Base-by-base conservation (phyloP, 2,113 vertebrate species). In the Pelecanoides urinatrix region DNA sequence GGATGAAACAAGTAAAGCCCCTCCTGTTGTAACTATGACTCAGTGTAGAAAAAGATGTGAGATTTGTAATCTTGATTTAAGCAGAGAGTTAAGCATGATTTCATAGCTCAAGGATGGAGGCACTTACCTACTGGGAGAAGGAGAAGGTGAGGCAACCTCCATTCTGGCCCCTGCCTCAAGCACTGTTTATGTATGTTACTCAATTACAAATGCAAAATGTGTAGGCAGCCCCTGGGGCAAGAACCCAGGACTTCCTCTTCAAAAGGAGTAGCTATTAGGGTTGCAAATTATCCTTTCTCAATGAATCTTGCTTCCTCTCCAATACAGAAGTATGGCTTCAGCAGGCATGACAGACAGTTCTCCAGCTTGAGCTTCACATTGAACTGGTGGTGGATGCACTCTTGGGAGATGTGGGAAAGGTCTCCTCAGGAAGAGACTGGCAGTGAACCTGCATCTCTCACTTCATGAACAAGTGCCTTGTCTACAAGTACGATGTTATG, bases 191-290 rank as follows among this genome's bases (percentile, higher is more conserved):
- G 38, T 88, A 89, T 85, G 66, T 92, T 96, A 81, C 49, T 84
- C 52, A 90, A 92, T 95, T 89, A 82, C 70, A 94, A 82, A 96
- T 96, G 91, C 87, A 95, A 96, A 97, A 94, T 56, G 38, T 85
- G 96, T 94, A 96, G 94, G 95, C 93, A 96, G 81, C 34, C 52
- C 89, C 91, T 90, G 58, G 13, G 49, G 96, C 93, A 82, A 87
- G 62, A 94, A 95, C 21, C 26, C 68, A 72, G 90, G 70, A 92
- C 91, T 95, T 96, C 91, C 84, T 96, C 90, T 94, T 96, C 73
- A 87, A 94, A 96, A 94, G 89, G 21, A 91, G 40, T 36, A 82
- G 26, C 80, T 86, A 91, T 97, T 95, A 96, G 44, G 34, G 36
- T 96, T 96, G 96, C 94, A 97, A 97, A 97, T 95, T 84, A 91